These are phyloP conservation scores for Climacteris rufus DNA, from an alignment of 2,113 vertebrate species.

Conservation along the genomic window DNA sequence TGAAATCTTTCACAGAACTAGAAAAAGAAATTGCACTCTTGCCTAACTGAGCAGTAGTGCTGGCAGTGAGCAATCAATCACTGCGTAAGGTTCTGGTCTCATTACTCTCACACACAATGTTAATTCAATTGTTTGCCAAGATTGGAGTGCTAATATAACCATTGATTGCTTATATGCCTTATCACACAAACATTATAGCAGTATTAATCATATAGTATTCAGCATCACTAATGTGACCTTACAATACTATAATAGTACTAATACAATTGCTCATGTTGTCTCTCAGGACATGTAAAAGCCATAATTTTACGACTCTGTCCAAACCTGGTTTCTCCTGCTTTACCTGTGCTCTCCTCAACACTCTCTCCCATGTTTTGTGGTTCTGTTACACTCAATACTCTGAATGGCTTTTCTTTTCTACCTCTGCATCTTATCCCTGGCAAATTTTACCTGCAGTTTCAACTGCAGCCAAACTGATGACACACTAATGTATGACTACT, in stretches of 20 bases:
- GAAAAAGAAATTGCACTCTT: neutral
- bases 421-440: neutral
- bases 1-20: neutral
- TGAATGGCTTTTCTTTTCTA: neutral
- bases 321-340: neutral
- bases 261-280: neutral
- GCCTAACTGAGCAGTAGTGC: neutral
- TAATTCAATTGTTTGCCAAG: neutral
- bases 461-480: neutral
- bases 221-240: neutral
- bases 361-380: neutral
- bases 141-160: neutral
- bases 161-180: neutral
- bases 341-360: neutral
- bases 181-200: neutral
- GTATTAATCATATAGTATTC: neutral
- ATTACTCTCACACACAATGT: neutral
- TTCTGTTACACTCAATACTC: neutral
- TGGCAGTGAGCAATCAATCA: neutral
- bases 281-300: neutral
- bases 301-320: neutral
- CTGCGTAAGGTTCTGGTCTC: neutral
- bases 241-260: neutral
- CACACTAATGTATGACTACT: neutral
- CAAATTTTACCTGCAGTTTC: neutral